phyloP scores from a whole-genome alignment of 2,888 invertebrate genomes.

The Tuberolachnus salignus region DNA sequence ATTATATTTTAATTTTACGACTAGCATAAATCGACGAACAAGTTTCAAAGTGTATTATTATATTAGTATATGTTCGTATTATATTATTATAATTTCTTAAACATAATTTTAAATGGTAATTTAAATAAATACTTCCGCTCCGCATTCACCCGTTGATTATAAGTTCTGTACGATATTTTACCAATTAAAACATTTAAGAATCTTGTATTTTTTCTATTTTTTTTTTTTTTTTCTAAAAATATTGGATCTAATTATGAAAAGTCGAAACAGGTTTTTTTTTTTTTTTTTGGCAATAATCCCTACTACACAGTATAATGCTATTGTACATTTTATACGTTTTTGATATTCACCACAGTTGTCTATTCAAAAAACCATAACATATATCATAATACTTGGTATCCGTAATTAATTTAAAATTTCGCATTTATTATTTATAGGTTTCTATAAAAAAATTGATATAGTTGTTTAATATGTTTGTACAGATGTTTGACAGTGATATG shows the following conservation, averaged over 20 bases:
- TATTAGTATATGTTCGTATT: slow-evolving; percentile 4
- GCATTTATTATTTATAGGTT: neutral
- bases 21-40: neutral
- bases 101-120: slow-evolving; percentile 5
- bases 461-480: too few species aligned
- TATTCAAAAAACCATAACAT: neutral
- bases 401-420: slow-evolving; percentile 18
- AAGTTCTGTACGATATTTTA: neutral
- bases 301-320: neutral
- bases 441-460: neutral
- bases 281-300: too few species aligned
- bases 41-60: slow-evolving; percentile 17
- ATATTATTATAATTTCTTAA: slow-evolving; percentile 8
- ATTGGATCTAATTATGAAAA: slow-evolving; percentile 28
- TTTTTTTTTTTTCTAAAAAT: slow-evolving; percentile 27
- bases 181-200: slow-evolving; percentile 11
- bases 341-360: slow-evolving; percentile 3
- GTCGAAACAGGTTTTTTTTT: slow-evolving; percentile 29
- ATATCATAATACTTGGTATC: neutral
- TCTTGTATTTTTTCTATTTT: neutral
- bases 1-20: slow-evolving; percentile 21
- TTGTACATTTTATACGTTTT: slow-evolving; percentile 20
- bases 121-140: slow-evolving; percentile 25
- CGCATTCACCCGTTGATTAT: slow-evolving; percentile 1
- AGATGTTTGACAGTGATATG: too few species aligned